Evolutionary conservation across 2,113 vertebrate species (phyloP).

Genomic region (Hylia prasina): DNA sequence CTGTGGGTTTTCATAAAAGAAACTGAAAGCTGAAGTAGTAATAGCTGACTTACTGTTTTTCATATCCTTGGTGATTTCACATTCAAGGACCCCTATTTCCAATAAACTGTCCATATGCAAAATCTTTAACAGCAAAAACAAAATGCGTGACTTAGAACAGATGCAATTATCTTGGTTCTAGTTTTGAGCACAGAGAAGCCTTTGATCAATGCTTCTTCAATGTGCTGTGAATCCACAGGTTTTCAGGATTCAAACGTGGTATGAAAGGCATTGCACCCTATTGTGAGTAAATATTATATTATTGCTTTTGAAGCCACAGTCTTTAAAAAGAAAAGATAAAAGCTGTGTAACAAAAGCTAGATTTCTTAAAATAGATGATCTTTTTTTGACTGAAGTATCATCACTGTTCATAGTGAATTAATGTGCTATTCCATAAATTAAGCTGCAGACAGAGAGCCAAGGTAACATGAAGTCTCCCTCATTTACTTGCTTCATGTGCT

Average conservation of each 20-base stretch:
- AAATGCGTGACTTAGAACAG: background rate
- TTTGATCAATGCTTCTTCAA: conserved; percentile 27
- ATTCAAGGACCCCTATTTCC: background rate
- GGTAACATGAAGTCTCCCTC: background rate
- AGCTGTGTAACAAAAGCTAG: conserved; percentile 15
- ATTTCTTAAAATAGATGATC: background rate
- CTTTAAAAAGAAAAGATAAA: conserved; percentile 35
- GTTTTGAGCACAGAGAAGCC: conserved; percentile 1
- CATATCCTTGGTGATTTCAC: background rate
- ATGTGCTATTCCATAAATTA: conserved; percentile 36
- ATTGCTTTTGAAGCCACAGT: background rate
- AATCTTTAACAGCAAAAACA: background rate
- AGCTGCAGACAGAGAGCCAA: background rate
- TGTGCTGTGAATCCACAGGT: background rate
- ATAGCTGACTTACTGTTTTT: background rate
- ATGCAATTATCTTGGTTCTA: background rate
- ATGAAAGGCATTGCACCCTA: background rate
- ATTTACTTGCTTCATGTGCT: background rate
- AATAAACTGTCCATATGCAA: background rate
- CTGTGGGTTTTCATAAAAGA: background rate
- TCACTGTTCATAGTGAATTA: background rate
- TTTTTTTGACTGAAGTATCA: conserved; percentile 19
- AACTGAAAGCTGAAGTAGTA: background rate
- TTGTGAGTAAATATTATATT: conserved; percentile 18
- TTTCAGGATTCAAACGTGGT: background rate